Conservation (phyloP, 2,797 vertebrate genomes). For the Spea hammondii region DNA sequence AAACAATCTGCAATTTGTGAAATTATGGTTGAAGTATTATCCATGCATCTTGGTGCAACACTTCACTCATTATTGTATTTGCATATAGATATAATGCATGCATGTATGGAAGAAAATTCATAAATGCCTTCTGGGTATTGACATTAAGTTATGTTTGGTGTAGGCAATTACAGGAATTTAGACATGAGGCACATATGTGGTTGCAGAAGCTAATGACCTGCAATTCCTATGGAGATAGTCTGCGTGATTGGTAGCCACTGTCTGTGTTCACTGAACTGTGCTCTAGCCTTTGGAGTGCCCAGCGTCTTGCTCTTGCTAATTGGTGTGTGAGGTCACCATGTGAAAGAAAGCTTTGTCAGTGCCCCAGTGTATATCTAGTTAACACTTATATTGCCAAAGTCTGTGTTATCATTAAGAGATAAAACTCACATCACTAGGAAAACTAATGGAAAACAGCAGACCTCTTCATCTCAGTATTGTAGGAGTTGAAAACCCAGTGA, state of each 20-base stretch:
- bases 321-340: slow-evolving; percentile 7
- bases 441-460: too few relatives aligned
- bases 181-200: background rate
- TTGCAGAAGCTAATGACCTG: background rate
- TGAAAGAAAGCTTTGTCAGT: background rate
- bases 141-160: background rate
- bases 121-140: background rate
- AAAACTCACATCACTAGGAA: background rate
- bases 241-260: background rate
- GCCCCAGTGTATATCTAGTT: background rate
- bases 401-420: background rate
- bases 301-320: slow-evolving; percentile 4
- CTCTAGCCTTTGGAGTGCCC: background rate
- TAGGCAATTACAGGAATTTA: background rate
- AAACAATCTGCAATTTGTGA: too few relatives aligned
- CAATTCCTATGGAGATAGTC: background rate
- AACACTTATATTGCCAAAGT: background rate
- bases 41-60: too few relatives aligned
- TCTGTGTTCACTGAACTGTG: slow-evolving; percentile 10
- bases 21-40: too few relatives aligned
- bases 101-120: too few relatives aligned
- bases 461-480: too few relatives aligned
- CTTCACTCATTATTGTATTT: too few relatives aligned
- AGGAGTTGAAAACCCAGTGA: too few relatives aligned
- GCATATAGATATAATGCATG: too few relatives aligned